These are phyloP conservation scores for Linurgus olivaceus DNA, from an alignment of 2,797 vertebrate species.

Conservation along the genomic window DNA sequence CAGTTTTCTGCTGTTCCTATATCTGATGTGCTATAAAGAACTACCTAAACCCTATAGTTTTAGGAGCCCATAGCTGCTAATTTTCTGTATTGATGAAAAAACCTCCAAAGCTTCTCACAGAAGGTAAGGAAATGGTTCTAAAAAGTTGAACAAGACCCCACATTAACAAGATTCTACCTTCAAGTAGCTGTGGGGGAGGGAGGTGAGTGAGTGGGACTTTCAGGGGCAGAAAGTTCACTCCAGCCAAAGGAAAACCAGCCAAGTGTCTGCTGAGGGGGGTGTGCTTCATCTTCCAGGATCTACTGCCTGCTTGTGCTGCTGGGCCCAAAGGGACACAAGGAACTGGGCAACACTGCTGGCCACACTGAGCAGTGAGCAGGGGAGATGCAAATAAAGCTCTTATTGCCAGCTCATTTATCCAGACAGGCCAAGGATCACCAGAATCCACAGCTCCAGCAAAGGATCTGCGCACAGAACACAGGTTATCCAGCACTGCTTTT, in stretches of 20 bases:
- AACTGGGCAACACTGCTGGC: not conserved
- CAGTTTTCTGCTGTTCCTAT: not conserved
- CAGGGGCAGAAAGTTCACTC: not conserved
- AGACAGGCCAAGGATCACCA: not conserved
- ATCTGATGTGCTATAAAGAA: not conserved
- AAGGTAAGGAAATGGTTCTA: not conserved
- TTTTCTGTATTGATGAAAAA: not conserved
- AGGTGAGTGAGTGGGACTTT: not conserved
- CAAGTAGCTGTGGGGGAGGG: not conserved
- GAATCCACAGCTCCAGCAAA: not conserved
- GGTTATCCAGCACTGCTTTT: not conserved
- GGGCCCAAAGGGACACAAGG: not conserved
- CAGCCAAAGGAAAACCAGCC: not conserved
- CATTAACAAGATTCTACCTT: not conserved
- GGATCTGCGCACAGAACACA: not conserved
- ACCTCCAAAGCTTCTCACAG: not conserved
- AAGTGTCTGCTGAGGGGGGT: not conserved
- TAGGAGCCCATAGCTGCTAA: not conserved
- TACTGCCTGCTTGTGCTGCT: not conserved
- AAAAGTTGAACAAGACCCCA: not conserved
- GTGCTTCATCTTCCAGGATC: not conserved
- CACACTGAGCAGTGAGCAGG: rapidly evolving
- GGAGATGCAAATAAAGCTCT: not conserved
- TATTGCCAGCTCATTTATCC: not conserved
- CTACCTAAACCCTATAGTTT: not conserved